These are phyloP conservation scores for Epizoanthus rinbou DNA, from an alignment of 92 coral and sea anemone genomes.

Conservation along the genomic window DNA sequence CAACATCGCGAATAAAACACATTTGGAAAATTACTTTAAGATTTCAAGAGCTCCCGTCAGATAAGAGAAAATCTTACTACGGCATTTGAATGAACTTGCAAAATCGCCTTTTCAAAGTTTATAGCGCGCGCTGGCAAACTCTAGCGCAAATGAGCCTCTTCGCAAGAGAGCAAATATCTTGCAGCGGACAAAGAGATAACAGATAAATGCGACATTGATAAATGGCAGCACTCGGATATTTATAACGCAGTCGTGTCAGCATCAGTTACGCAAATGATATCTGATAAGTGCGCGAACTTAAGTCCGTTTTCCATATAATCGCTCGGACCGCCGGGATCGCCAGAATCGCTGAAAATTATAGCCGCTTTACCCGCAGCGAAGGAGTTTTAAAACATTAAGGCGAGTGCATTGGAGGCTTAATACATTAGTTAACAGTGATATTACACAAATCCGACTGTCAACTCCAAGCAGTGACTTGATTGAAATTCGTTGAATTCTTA, in stretches of 20 bases:
- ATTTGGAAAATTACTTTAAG: background rate
- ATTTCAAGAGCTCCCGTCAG: conserved; percentile 10
- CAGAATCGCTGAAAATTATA: too few relatives aligned
- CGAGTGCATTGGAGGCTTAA: too few relatives aligned
- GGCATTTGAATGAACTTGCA: conserved; percentile 22
- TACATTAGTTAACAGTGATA: too few relatives aligned
- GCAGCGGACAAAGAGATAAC: conserved; percentile 6
- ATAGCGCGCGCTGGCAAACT: conserved; percentile 19
- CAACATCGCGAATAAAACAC: conserved; percentile 19
- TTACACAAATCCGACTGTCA: too few relatives aligned
- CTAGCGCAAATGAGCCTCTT: too few relatives aligned
- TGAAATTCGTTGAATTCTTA: too few relatives aligned
- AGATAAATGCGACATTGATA: background rate
- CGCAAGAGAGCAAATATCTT: conserved; percentile 9
- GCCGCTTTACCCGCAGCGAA: too few relatives aligned
- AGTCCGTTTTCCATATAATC: too few relatives aligned
- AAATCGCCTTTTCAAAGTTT: conserved; percentile 6
- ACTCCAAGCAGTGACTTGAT: too few relatives aligned
- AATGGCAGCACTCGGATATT: background rate
- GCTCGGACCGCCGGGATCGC: too few relatives aligned
- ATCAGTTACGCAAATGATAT: background rate
- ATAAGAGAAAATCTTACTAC: conserved; percentile 4
- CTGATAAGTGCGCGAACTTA: too few relatives aligned
- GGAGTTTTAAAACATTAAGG: too few relatives aligned
- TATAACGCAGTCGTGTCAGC: background rate